These are phyloP conservation scores for Cosmorhoe ocellata DNA, from an alignment of 2,888 invertebrate species.

Conservation along the genomic window DNA sequence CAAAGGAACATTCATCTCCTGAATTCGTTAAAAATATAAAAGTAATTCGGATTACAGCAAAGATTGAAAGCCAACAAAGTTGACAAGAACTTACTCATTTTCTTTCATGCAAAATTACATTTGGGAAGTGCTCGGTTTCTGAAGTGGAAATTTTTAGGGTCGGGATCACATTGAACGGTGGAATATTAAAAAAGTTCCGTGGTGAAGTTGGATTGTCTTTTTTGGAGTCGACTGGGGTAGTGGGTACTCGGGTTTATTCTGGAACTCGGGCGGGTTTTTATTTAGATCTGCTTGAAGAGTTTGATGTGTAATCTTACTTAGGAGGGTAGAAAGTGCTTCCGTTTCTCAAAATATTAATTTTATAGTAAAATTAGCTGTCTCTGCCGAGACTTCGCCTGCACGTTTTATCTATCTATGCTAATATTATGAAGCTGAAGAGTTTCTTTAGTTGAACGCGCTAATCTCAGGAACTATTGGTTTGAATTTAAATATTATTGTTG, in stretches of 20 bases:
- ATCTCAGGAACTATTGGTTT: too few species aligned
- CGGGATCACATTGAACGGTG: conserved; percentile 72
- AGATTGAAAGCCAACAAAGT: conserved; percentile 61
- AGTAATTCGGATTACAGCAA: conserved; percentile 30
- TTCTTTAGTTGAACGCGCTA: too few species aligned
- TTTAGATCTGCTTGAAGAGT: conserved; percentile 17
- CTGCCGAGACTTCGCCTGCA: too few species aligned
- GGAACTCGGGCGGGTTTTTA: conserved; percentile 19
- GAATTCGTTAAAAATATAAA: conserved; percentile 16
- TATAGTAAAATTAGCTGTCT: too few species aligned
- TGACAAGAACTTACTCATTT: conserved; percentile 67
- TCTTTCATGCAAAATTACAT: conserved; percentile 79
- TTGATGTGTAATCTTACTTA: conserved; percentile 14
- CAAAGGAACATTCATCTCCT: conserved; percentile 1
- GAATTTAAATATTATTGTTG: too few species aligned
- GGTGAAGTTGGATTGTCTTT: conserved; percentile 77
- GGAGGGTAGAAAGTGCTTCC: conserved; percentile 8
- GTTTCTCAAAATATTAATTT: not conserved
- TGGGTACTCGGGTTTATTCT: conserved; percentile 9
- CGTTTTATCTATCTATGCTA: too few species aligned
- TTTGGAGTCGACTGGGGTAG: conserved; percentile 47
- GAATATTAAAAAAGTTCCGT: conserved; percentile 81
- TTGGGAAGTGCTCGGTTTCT: conserved; percentile 59
- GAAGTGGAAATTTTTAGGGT: conserved; percentile 64
- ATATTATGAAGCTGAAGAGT: too few species aligned